phyloP scores from a whole-genome alignment of 2,113 vertebrate genomes.

The Gorilla gorilla region DNA sequence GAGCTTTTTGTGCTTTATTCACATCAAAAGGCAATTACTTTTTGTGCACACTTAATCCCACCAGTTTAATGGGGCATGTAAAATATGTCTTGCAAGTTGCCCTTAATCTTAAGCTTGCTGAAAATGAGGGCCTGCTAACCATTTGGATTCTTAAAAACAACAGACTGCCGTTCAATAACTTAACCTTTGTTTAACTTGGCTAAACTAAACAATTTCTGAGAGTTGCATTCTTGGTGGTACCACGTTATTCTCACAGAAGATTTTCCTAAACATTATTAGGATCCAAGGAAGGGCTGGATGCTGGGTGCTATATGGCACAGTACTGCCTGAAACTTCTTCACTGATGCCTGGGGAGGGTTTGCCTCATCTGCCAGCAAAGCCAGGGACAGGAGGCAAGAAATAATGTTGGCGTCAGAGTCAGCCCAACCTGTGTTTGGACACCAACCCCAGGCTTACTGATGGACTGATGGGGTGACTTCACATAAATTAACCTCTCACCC shows the following conservation, averaged over 20 bases:
- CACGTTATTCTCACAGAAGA: neutral
- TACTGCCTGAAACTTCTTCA: neutral
- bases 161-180: slow-evolving; percentile 21
- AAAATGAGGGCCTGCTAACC: slow-evolving; percentile 47
- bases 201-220: neutral
- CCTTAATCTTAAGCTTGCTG: slow-evolving; percentile 68
- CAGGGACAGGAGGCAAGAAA: neutral
- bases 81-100: slow-evolving; percentile 78
- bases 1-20: slow-evolving; percentile 74
- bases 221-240: neutral
- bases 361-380: neutral
- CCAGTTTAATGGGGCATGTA: slow-evolving; percentile 76
- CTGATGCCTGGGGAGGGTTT: neutral
- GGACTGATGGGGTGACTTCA: neutral
- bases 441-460: neutral
- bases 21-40: slow-evolving; percentile 79
- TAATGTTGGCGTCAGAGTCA: neutral
- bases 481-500: neutral
- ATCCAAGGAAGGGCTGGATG: neutral
- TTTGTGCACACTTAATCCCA: slow-evolving; percentile 79
- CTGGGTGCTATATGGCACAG: neutral
- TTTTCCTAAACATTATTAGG: neutral
- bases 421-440: neutral
- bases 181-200: slow-evolving; percentile 63
- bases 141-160: slow-evolving; percentile 64